Evolutionary conservation across 2,113 vertebrate genomes (phyloP).

Genomic region (Pelmatolapia mariae): DNA sequence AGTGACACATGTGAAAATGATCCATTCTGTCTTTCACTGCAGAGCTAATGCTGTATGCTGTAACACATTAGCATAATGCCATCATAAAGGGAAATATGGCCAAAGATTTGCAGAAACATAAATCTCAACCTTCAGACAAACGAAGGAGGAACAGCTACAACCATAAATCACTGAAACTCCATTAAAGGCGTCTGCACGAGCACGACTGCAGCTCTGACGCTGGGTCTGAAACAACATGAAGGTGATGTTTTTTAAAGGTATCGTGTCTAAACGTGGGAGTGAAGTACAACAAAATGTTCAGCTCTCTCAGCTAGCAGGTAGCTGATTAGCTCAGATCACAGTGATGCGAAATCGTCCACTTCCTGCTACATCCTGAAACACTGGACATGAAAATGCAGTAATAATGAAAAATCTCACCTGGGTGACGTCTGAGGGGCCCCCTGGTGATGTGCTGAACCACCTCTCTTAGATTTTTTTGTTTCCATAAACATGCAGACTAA

Average conservation of each 20-base stretch:
- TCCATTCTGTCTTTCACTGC: background rate
- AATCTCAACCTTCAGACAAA: background rate
- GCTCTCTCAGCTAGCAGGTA: background rate
- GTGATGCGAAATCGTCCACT: background rate
- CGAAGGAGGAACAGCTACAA: background rate
- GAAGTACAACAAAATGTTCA: background rate
- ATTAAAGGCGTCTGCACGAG: background rate
- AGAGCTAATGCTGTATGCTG: background rate
- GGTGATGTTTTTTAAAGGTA: background rate
- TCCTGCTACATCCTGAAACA: background rate
- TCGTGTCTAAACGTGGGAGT: background rate
- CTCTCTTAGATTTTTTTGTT: background rate
- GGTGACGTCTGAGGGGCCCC: background rate
- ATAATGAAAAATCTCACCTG: accelerated
- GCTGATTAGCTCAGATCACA: background rate
- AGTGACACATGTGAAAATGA: background rate
- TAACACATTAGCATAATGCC: background rate
- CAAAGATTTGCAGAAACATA: background rate
- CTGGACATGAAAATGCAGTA: too few relatives aligned
- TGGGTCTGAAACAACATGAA: background rate
- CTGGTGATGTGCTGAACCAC: background rate
- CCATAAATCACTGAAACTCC: background rate
- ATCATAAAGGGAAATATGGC: background rate
- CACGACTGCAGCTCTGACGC: background rate
- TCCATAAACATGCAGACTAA: background rate